Evolutionary conservation across 2,888 invertebrate genomes (phyloP), one percentile per base, ranked within the genome.

Genomic region (Drosophila neutralis): DNA sequence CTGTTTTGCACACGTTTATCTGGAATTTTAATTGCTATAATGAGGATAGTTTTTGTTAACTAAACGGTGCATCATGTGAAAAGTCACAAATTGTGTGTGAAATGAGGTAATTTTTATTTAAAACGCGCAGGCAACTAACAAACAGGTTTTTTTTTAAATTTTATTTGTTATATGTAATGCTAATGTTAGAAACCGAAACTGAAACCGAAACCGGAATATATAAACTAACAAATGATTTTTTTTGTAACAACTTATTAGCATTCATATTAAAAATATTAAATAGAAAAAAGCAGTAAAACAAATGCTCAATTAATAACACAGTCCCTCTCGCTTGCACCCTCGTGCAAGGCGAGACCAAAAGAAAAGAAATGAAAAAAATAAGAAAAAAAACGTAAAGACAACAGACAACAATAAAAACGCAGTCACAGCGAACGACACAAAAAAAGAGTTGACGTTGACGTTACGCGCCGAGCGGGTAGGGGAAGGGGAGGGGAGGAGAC

Each of bases 71-170:
- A 59, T 60, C 45, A 70, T 68, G 62, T 75, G 48, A 66, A 72
- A 72, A 66, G 11, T 52, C 48, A 36, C 33, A 4, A 57, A 45
- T 24, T 15, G 45, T 40, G 80, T 88, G 86, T 86, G 76, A 85
- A 85, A 86, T 85, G 88, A 88, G 85, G 86, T 85, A 85, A 85
- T 85, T 88, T 80, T 61, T 77, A 79, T 75, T 70, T 69, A 73
- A 84, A 78, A 69, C 64, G 49, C 60, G 51, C 72, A 60, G 45
- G 42, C 72, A 72, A 71, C 67, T 62, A 67, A 65, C 36, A 80
- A 80, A 80, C 80, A 59, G 79, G 79, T 80, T 80, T 80, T 65
- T 52, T 15, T 15, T 45, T 42, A 36, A 11, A 13, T 15, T 36
- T 24, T 38, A 33, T 45, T 56, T 38, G n/a, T 10, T 35, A 31